Conservation (phyloP, 2,113 vertebrate species). For the Callocephalon fimbriatum region DNA sequence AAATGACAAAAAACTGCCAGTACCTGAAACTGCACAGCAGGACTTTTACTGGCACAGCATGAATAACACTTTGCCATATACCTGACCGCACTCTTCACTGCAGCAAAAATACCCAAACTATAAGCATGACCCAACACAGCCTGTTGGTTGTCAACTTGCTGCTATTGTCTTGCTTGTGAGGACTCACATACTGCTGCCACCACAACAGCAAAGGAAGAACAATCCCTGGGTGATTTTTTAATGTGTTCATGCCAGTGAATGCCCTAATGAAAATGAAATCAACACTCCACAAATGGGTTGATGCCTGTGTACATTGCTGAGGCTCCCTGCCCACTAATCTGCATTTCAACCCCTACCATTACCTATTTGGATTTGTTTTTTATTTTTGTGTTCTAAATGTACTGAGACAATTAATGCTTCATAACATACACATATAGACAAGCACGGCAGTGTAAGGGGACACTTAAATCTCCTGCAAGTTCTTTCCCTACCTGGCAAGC, state of each 20-base stretch:
- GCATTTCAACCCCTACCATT: not conserved
- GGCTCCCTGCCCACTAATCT: not conserved
- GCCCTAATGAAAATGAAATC: not conserved
- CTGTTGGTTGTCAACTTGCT: not conserved
- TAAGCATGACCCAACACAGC: not conserved
- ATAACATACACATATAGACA: not conserved
- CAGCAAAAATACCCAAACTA: not conserved
- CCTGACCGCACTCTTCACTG: not conserved
- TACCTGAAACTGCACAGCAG: not conserved
- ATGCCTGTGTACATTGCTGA: not conserved
- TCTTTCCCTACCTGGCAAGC: not conserved
- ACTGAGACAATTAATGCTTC: not conserved
- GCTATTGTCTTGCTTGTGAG: not conserved
- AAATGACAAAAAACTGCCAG: not conserved
- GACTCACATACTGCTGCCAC: not conserved
- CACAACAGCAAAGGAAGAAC: not conserved
- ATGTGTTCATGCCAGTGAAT: not conserved
- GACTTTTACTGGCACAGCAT: not conserved
- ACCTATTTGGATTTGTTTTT: not conserved
- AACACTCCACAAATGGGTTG: fast-evolving
- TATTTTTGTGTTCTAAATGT: not conserved
- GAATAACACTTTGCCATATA: not conserved
- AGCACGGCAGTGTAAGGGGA: not conserved
- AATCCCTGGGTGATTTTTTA: not conserved
- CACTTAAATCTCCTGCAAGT: not conserved